phyloP scores from a whole-genome alignment of 2,797 vertebrate species.

The Scleropages formosus region DNA sequence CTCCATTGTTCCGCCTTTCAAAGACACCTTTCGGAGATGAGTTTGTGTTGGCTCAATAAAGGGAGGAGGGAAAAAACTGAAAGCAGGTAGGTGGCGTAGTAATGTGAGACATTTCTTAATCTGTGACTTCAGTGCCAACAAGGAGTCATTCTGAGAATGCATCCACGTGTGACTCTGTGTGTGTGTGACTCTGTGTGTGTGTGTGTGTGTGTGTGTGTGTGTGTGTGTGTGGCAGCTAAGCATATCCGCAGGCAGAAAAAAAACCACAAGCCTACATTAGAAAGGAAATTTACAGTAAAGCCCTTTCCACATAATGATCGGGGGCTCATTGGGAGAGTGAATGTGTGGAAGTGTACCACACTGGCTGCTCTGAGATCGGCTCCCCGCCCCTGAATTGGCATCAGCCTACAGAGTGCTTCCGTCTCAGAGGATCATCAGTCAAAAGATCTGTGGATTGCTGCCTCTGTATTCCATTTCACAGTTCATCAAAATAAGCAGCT shows the following conservation, averaged over 20 bases:
- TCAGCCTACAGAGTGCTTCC: not conserved
- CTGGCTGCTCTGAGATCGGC: not conserved
- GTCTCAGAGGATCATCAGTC: not conserved
- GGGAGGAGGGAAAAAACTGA: not conserved
- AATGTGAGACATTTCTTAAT: not conserved
- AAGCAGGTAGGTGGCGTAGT: not conserved
- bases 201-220: not conserved
- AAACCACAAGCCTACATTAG: not conserved
- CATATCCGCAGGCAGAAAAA: not conserved
- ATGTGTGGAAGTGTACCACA: not conserved
- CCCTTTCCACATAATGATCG: not conserved
- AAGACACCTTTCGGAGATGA: not conserved
- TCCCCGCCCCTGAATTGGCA: not conserved
- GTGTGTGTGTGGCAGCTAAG: not conserved
- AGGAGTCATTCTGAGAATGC: not conserved
- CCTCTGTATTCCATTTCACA: conserved; percentile 39
- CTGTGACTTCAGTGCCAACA: not conserved
- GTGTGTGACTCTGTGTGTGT: not conserved
- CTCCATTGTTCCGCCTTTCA: conserved; percentile 8
- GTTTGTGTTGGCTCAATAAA: conserved; percentile 3
- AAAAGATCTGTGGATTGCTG: conserved; percentile 7
- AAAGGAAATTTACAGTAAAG: not conserved
- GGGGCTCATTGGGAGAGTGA: not conserved
- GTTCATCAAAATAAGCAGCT: not conserved
- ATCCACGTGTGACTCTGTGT: not conserved